A percentile compares a stretch with the other conserved stretches of the same genome.
These are phyloP conservation scores for Castor canadensis DNA, from an alignment of 2,113 vertebrate species.

Conservation along the genomic window DNA sequence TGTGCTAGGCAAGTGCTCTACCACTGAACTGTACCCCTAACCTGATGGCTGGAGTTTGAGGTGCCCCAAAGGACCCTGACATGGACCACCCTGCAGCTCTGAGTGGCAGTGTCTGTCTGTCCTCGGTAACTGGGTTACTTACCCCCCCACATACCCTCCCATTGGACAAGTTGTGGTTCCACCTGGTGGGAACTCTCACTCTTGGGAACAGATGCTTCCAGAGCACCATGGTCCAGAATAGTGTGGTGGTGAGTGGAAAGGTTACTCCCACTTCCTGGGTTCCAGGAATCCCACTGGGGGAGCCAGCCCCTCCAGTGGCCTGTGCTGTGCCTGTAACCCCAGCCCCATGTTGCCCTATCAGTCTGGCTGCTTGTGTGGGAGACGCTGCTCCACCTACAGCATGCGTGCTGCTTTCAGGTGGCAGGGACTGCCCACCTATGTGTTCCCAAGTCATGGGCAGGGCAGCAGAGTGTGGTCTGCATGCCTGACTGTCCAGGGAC, in stretches of 20 bases:
- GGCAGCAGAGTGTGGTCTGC: not conserved
- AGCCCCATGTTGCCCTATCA: too few species aligned
- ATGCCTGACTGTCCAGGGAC: not conserved
- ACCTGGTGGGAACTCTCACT: not conserved
- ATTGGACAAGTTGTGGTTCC: not conserved
- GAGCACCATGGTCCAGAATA: not conserved
- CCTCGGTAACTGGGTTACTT: not conserved
- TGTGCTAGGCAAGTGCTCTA: not conserved
- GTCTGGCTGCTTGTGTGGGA: too few species aligned
- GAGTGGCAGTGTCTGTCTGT: not conserved
- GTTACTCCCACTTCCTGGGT: not conserved
- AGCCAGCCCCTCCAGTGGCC: not conserved
- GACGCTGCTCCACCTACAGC: not conserved
- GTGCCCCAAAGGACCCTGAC: not conserved
- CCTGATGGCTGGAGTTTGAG: not conserved
- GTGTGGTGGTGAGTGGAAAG: not conserved
- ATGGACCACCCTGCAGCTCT: not conserved
- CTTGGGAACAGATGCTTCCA: not conserved
- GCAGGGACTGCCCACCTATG: too few species aligned
- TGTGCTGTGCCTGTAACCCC: not conserved
- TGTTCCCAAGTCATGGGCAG: not conserved
- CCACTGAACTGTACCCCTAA: not conserved
- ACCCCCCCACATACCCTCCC: too few species aligned
- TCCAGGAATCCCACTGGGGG: not conserved
- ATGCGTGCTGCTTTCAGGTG: not conserved